Evolutionary conservation across 2,113 vertebrate species (phyloP), one percentile per base, ranked within the genome.

Genomic region (Pedetes capensis): DNA sequence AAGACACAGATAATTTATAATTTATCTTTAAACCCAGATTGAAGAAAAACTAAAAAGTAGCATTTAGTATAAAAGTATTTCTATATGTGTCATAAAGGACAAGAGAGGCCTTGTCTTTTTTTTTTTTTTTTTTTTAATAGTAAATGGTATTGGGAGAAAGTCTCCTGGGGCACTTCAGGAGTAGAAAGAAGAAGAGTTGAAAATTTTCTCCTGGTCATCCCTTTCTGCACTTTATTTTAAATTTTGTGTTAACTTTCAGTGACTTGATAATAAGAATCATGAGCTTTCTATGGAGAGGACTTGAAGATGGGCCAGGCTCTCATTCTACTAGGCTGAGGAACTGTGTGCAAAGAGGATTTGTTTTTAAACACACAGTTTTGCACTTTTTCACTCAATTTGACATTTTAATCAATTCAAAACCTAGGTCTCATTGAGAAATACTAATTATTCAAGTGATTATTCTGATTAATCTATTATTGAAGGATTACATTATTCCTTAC

Each of bases 1-100:
- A 97, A 98, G 88, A 96, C 95, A 97, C 89, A 95, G 44, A 96
- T 95, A 94, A 96, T 64, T 98, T 95, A 97, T 96, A 95, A 87
- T 97, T 97, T 96, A 97, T 75, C 93, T 96, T 95, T 83, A 93
- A 98, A 95, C 90, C 95, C 89, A 96, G 89, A 95, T 64, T 95
- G 93, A 96, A 97, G 88, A 94, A 86, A 96, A 95, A 66, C n/a
- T 80, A 82, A 94, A 80, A 95, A 96, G n/a, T 89, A 82, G 82
- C 61, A 85, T 37, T 92, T 95, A 97, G 95, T 89, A 64, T 39
- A 87, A 39, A 96, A 94, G 14, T 79, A 20, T 80, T 97, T 90
- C 74, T 23, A 79, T 88, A 81, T 1, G 66, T 82, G 63, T 20
- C 95, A 85, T 51, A 78, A 8, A 76, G 81, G 74, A 97, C 75